Conservation (phyloP, 2,797 vertebrate species). For the Xerus rutilus region DNA sequence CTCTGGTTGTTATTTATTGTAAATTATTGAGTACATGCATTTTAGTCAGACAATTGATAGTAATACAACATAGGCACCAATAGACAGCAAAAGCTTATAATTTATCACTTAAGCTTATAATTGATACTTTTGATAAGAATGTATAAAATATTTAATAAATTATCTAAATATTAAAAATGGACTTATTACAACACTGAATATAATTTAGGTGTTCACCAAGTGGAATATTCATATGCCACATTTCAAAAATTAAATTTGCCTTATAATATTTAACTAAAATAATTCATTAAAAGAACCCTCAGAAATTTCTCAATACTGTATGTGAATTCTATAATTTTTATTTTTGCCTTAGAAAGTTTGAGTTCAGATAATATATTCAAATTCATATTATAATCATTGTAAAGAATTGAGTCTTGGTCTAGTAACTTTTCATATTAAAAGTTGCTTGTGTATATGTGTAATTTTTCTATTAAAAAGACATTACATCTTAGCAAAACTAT, state of each 20-base stretch:
- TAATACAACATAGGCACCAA: background rate
- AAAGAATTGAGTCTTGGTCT: background rate
- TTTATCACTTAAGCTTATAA: background rate
- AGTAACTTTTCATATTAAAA: background rate
- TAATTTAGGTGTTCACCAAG: background rate
- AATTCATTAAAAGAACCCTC: background rate
- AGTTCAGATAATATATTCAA: background rate
- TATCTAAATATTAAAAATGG: background rate
- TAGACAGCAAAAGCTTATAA: background rate
- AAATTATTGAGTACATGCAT: background rate
- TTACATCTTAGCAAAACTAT: background rate
- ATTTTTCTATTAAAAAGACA: background rate
- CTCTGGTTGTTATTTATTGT: background rate
- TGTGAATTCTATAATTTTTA: background rate
- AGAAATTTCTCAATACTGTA: background rate
- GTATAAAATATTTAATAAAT: background rate
- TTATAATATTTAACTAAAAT: background rate
- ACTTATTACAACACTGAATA: background rate
- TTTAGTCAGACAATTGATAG: background rate
- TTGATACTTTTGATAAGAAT: background rate
- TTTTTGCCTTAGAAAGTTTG: background rate
- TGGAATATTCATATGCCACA: background rate
- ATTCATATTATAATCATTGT: background rate
- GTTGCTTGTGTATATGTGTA: background rate
- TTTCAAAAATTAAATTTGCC: constrained; percentile 8